A percentile compares a stretch with the other conserved stretches of the same genome.
phyloP scores from a whole-genome alignment of 2,888 invertebrate species.

The Rhogogaster chlorosoma region DNA sequence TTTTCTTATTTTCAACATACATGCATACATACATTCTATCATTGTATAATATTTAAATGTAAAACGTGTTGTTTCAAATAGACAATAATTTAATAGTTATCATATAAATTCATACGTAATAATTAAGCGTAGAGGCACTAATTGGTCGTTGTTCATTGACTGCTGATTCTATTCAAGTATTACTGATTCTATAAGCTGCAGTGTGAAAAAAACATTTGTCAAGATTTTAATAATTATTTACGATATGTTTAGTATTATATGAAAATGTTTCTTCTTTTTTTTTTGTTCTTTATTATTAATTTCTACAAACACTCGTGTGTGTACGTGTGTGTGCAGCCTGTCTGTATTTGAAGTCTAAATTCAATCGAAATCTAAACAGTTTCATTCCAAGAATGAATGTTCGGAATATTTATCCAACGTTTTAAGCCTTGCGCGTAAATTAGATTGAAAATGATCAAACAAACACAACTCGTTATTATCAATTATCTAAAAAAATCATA shows the following conservation, averaged over 20 bases:
- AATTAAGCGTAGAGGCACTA: constrained; percentile 51
- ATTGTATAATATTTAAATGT: constrained; percentile 45
- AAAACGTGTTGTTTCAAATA: constrained; percentile 38
- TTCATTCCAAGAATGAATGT: background rate
- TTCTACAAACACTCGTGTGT: background rate
- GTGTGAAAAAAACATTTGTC: constrained; percentile 9
- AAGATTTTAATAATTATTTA: background rate
- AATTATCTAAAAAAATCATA: background rate
- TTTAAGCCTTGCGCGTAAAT: background rate
- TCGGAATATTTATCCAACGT: background rate
- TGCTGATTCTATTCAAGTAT: background rate
- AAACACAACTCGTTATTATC: background rate
- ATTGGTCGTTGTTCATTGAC: constrained; percentile 49
- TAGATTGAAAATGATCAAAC: background rate
- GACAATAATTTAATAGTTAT: constrained; percentile 26
- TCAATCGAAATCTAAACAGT: background rate
- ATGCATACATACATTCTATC: constrained; percentile 20
- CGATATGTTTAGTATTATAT: constrained; percentile 24
- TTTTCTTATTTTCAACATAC: background rate
- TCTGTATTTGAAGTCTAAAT: background rate
- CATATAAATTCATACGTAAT: constrained; percentile 29
- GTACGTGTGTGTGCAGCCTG: background rate
- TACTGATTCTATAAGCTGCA: constrained; percentile 41
- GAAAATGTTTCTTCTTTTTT: background rate
- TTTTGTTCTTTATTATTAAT: background rate